phyloP scores from a whole-genome alignment of 2,888 invertebrate species.

The Xestia rhomboidea region DNA sequence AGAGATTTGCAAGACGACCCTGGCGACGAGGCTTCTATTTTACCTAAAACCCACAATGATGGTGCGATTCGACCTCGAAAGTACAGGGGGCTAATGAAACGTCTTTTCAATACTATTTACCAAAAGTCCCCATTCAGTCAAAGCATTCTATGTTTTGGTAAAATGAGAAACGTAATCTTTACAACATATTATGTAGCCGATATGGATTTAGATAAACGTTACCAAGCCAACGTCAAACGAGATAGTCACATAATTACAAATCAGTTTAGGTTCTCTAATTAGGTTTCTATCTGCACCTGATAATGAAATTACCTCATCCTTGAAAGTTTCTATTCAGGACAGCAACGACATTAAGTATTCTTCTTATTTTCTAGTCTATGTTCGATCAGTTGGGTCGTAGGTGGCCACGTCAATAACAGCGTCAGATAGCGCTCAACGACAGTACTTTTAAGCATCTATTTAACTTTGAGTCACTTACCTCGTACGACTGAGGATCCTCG shows the following conservation, averaged over 20 bases:
- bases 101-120: slow-evolving; percentile 28
- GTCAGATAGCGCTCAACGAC: not conserved
- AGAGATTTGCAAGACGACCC: slow-evolving; percentile 61
- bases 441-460: not conserved
- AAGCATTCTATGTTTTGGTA: slow-evolving; percentile 7
- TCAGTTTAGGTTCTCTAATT: slow-evolving; percentile 12
- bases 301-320: slow-evolving; percentile 10
- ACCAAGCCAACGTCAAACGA: slow-evolving; percentile 4
- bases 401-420: not conserved
- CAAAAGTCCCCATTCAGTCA: not conserved
- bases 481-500: slow-evolving; percentile 91
- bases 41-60: slow-evolving; percentile 61
- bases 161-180: slow-evolving; percentile 21
- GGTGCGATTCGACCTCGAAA: slow-evolving; percentile 66
- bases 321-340: slow-evolving; percentile 4
- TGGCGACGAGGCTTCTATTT: slow-evolving; percentile 57
- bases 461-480: slow-evolving; percentile 83
- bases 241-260: slow-evolving; percentile 9
- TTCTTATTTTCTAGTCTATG: not conserved
- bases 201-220: not conserved
- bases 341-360: not conserved
- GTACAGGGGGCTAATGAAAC: slow-evolving; percentile 66
- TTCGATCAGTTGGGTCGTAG: not conserved
- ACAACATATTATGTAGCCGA: slow-evolving; percentile 8
- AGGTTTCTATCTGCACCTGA: not conserved